Percentiles rank a stretch among this genome's conserved stretches.
These are phyloP conservation scores for Dipodomys ordii DNA, from an alignment of 2,113 vertebrate genomes.

Conservation along the genomic window DNA sequence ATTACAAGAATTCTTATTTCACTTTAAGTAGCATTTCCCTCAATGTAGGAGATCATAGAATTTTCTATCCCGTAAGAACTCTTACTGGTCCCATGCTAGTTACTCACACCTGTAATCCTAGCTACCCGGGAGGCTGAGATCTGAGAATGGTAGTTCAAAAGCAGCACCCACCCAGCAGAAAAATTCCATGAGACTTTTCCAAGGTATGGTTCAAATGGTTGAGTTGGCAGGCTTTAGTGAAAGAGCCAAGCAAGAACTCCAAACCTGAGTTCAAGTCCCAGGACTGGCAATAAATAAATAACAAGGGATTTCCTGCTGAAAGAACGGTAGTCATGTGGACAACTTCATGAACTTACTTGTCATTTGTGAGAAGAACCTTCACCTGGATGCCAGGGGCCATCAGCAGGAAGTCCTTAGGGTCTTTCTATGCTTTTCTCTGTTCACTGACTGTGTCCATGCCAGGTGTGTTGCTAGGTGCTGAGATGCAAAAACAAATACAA, in stretches of 20 bases:
- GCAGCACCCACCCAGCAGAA: not conserved
- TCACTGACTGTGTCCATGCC: not conserved
- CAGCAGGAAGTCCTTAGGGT: fast-evolving
- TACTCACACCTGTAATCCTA: too few species aligned
- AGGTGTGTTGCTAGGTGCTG: not conserved
- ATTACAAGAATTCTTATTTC: not conserved
- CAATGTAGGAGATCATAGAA: not conserved
- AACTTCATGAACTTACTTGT: not conserved
- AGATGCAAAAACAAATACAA: not conserved
- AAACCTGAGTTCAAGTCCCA: too few species aligned
- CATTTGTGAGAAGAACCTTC: not conserved
- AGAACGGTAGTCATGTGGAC: not conserved
- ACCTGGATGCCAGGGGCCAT: not conserved
- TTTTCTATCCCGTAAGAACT: not conserved
- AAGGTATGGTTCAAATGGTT: too few species aligned
- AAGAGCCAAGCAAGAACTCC: too few species aligned
- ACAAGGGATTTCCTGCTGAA: not conserved
- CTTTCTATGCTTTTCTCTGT: not conserved
- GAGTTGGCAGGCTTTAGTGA: too few species aligned
- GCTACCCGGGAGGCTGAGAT: not conserved
- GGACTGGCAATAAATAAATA: too few species aligned
- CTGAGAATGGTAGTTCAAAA: too few species aligned
- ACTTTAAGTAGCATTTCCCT: not conserved
- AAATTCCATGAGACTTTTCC: too few species aligned
- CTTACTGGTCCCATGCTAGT: too few species aligned